A percentile compares a stretch with the other conserved stretches of the same genome.
Conservation (phyloP, 2,113 vertebrate species). For the Nannobrachium achirus region DNA sequence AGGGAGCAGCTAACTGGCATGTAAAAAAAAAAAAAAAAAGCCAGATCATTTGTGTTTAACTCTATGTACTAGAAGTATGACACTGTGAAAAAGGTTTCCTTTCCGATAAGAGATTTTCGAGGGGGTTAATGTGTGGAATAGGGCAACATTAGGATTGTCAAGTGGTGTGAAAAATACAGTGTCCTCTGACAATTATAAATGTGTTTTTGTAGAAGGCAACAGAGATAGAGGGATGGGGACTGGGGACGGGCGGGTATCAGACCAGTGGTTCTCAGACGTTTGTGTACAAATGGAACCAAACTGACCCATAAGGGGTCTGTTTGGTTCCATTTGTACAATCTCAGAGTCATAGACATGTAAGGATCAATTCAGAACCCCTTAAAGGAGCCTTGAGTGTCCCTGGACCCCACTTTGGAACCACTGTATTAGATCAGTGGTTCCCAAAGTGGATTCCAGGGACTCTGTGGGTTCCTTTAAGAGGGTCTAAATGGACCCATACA, state of each 20-base stretch:
- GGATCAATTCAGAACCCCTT: too few species aligned
- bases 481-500: too few species aligned
- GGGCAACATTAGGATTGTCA: constrained; percentile 61
- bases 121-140: constrained; percentile 36
- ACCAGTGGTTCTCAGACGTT: too few species aligned
- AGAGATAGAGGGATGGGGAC: constrained; percentile 45
- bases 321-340: too few species aligned
- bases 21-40: constrained; percentile 11
- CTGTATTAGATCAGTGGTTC: constrained; percentile 27
- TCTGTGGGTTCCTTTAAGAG: too few species aligned
- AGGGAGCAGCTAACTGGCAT: constrained; percentile 34
- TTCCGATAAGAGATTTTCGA: background rate
- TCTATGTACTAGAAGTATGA: constrained; percentile 31
- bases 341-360: too few species aligned
- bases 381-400: too few species aligned
- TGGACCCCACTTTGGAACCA: too few species aligned
- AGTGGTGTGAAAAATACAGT: constrained; percentile 26
- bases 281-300: too few species aligned
- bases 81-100: constrained; percentile 16
- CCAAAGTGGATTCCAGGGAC: too few species aligned
- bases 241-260: constrained; percentile 37
- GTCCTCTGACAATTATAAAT: constrained; percentile 45
- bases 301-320: too few species aligned
- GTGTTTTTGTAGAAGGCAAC: constrained; percentile 56
- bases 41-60: constrained; percentile 25